phyloP scores from a whole-genome alignment of 1,140 invertebrate species.

The Stegodyphus dumicola region DNA sequence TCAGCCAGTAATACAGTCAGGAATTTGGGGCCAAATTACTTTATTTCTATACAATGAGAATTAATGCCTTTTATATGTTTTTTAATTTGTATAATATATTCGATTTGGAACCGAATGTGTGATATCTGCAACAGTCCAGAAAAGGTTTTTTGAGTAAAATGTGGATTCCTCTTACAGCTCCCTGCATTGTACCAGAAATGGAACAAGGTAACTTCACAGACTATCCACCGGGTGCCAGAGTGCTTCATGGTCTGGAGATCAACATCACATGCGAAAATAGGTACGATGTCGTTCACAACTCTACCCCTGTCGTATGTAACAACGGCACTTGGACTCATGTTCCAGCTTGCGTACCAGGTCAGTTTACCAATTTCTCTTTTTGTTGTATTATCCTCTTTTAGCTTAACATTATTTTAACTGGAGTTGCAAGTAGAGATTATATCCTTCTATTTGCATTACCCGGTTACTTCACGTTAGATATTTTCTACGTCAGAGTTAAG shows the following conservation, averaged over 20 bases:
- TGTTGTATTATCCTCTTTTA: neutral
- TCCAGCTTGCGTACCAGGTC: conserved; percentile 87
- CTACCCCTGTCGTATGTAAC: conserved; percentile 83
- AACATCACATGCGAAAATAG: conserved; percentile 86
- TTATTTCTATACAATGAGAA: too few relatives aligned
- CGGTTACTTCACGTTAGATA: too few relatives aligned
- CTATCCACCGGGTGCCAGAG: conserved; percentile 71
- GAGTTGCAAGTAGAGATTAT: too few relatives aligned
- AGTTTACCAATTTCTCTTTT: conserved; percentile 32
- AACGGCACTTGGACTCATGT: conserved; percentile 97
- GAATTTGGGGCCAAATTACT: too few relatives aligned
- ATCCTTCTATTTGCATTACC: too few relatives aligned
- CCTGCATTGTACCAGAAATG: conserved; percentile 90
- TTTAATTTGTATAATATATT: too few relatives aligned
- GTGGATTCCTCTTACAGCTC: conserved; percentile 72
- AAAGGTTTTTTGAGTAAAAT: too few relatives aligned
- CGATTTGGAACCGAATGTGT: too few relatives aligned
- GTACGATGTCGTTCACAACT: conserved; percentile 85
- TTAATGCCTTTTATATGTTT: too few relatives aligned
- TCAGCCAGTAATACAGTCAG: too few relatives aligned
- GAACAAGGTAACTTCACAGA: conserved; percentile 79
- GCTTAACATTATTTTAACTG: neutral
- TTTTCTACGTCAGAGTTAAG: too few relatives aligned
- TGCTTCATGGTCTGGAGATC: conserved; percentile 87
- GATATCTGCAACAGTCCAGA: too few relatives aligned